Evolutionary conservation across 2,113 vertebrate genomes (phyloP).

Genomic region (Forbesichthys papilliferus): DNA sequence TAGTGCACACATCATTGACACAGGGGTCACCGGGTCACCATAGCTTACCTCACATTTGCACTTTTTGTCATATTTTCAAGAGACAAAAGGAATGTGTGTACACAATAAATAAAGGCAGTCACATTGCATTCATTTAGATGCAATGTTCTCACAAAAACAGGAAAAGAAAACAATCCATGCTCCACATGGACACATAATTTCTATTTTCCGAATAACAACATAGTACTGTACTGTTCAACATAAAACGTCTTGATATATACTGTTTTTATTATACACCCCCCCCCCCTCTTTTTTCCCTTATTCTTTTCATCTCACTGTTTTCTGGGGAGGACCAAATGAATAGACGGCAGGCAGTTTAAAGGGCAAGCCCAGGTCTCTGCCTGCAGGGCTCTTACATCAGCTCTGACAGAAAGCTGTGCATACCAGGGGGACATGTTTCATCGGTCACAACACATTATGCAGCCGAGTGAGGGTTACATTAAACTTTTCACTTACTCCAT

Average conservation of each 20-base stretch:
- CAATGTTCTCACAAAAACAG: background rate
- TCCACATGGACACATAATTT: slow-evolving; percentile 3
- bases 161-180: background rate
- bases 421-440: slow-evolving; percentile 78
- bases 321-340: slow-evolving; percentile 68
- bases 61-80: slow-evolving; percentile 17
- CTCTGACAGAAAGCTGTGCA: slow-evolving; percentile 73
- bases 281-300: slow-evolving; percentile 40
- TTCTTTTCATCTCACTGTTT: slow-evolving; percentile 36
- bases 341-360: slow-evolving; percentile 73
- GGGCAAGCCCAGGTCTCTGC: slow-evolving; percentile 72
- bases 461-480: slow-evolving; percentile 72
- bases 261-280: slow-evolving; percentile 17
- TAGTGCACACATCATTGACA: background rate
- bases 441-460: slow-evolving; percentile 76
- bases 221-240: slow-evolving; percentile 31
- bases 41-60: slow-evolving; percentile 8
- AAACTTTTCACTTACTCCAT: slow-evolving; percentile 77
- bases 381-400: slow-evolving; percentile 75
- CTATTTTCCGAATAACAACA: slow-evolving; percentile 25
- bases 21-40: background rate
- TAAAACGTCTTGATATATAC: slow-evolving; percentile 26
- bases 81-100: background rate
- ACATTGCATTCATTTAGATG: slow-evolving; percentile 1
- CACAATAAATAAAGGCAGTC: background rate